Percentiles rank a stretch among this genome's conserved stretches.
Evolutionary conservation across 2,888 invertebrate genomes (phyloP).

Genomic region (Parnassius glacialis): DNA sequence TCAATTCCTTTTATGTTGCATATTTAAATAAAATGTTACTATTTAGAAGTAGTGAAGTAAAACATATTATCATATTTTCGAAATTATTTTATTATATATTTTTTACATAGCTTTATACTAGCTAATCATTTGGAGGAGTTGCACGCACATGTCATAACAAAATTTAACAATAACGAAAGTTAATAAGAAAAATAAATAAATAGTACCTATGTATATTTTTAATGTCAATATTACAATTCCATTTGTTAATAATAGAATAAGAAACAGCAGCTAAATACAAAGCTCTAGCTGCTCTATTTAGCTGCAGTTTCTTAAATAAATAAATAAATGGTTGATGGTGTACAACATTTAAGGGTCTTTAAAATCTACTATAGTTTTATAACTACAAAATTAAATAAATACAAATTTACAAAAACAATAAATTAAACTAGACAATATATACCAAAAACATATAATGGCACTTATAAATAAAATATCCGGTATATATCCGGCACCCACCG

Average conservation of each 20-base stretch:
- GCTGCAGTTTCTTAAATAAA: too few species aligned
- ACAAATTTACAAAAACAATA: conserved; percentile 43
- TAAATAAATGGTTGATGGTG: too few species aligned
- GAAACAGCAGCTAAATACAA: too few species aligned
- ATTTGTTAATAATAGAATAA: too few species aligned
- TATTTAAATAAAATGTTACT: too few species aligned
- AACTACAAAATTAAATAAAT: conserved; percentile 18
- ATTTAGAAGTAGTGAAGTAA: too few species aligned
- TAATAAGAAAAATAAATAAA: conserved; percentile 2
- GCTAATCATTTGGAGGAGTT: conserved; percentile 54
- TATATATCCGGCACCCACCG: conserved; percentile 30
- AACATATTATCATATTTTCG: too few species aligned
- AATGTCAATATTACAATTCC: too few species aligned
- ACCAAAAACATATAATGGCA: conserved; percentile 48
- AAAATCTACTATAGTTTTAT: neutral
- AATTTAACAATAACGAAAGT: conserved; percentile 5
- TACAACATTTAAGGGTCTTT: too few species aligned
- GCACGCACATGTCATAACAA: conserved; percentile 32
- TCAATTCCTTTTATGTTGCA: too few species aligned
- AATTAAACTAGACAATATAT: conserved; percentile 32
- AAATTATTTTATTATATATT: conserved; percentile 22
- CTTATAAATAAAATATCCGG: conserved; percentile 38
- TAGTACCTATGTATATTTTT: too few species aligned
- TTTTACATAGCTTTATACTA: conserved; percentile 45
- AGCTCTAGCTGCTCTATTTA: too few species aligned